A percentile compares a stretch with the other conserved stretches of the same genome.
Conservation (phyloP, 2,113 vertebrate species). For the Pteronura brasiliensis region DNA sequence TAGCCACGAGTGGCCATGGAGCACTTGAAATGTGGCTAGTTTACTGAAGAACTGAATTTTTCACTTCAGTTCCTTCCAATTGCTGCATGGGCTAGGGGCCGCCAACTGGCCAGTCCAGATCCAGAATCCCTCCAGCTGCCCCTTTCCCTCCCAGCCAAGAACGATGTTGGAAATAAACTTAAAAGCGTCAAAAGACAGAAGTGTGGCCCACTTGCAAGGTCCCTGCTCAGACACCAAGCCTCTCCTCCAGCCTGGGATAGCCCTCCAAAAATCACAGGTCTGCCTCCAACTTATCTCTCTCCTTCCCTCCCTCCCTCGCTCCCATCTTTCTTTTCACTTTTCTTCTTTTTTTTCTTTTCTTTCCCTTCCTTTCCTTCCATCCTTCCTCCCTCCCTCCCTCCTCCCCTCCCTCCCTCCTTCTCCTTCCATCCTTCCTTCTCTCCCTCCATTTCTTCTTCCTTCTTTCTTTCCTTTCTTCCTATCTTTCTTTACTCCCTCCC, state of each 20-base stretch:
- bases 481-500: not conserved
- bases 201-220: not conserved
- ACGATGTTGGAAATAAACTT: not conserved
- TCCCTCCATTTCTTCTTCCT: not conserved
- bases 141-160: not conserved
- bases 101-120: not conserved
- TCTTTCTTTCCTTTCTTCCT: not conserved
- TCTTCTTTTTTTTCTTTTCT: too few relatives aligned
- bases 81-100: not conserved
- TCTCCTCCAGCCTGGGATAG: accelerated
- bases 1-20: not conserved
- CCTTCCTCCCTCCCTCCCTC: too few relatives aligned
- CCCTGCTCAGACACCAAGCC: not conserved
- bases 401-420: not conserved
- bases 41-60: not conserved
- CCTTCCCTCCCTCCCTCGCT: not conserved
- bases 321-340: not conserved
- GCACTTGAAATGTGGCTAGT: not conserved
- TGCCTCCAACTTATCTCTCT: not conserved
- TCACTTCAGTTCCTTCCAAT: not conserved
- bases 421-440: accelerated
- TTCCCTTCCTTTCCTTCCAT: too few relatives aligned
- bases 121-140: not conserved
- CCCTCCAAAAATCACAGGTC: not conserved
- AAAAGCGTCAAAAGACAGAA: not conserved